Evolutionary conservation across 2,797 vertebrate genomes (phyloP).

Genomic region (Astyanax mexicanus): DNA sequence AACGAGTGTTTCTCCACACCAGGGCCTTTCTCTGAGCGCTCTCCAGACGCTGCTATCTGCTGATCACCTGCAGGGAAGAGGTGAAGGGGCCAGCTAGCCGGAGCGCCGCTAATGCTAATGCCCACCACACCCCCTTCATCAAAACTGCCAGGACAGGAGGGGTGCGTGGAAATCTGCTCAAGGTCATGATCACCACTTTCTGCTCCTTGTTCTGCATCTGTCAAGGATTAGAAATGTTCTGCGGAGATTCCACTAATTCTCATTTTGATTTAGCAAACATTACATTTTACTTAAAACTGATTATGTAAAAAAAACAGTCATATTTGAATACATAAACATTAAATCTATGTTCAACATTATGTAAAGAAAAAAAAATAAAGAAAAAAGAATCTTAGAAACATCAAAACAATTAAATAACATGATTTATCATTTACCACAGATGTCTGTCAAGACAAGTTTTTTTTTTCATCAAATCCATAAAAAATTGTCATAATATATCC

Average conservation of each 20-base stretch:
- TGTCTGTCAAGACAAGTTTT: no score
- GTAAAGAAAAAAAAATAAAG: no score
- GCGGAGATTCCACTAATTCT: slow-evolving; percentile 48
- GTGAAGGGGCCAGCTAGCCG: slow-evolving; percentile 36
- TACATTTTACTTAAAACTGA: no score
- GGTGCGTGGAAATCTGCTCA: slow-evolving; percentile 40
- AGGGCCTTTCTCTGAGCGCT: slow-evolving; percentile 55
- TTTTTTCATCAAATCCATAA: no score
- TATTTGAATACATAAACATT: no score
- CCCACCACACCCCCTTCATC: slow-evolving; percentile 54
- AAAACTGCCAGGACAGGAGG: slow-evolving; percentile 29
- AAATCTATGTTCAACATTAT: no score
- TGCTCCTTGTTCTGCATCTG: slow-evolving; percentile 12
- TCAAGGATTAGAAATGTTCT: slow-evolving; percentile 4
- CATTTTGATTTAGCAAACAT: slow-evolving; percentile 50
- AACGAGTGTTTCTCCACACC: slow-evolving; percentile 57
- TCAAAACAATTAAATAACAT: no score
- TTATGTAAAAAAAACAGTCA: no score
- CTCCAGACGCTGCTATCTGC: slow-evolving; percentile 42
- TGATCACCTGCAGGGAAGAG: slow-evolving; percentile 46
- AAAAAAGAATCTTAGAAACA: no score
- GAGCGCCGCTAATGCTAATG: slow-evolving; percentile 62
- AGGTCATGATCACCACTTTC: slow-evolving; percentile 40
- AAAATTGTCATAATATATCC: no score
- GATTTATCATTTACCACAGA: no score